A percentile compares a stretch with the other conserved stretches of the same genome.
phyloP scores from a whole-genome alignment of 1,140 invertebrate genomes.

The Drosophila lacertosa region DNA sequence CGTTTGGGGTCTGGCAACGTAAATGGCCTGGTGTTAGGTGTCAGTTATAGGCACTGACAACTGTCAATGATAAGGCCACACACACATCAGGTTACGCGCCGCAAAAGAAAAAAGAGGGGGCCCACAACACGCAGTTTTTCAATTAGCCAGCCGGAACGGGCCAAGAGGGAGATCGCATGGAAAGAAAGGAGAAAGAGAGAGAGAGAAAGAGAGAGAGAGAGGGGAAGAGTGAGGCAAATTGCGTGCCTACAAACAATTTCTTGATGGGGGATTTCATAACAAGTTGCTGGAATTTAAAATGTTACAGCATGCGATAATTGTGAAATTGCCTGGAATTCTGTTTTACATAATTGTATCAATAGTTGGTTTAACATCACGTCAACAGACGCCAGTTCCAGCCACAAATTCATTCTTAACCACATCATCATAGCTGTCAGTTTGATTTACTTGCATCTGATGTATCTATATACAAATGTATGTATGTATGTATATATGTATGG shows the following conservation, averaged over 20 bases:
- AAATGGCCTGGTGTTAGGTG: conserved; percentile 57
- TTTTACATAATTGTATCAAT: conserved; percentile 58
- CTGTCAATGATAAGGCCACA: conserved; percentile 63
- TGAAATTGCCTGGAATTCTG: conserved; percentile 53
- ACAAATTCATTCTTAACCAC: background rate
- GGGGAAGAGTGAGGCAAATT: background rate
- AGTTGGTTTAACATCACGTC: conserved; percentile 30
- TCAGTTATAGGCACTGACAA: conserved; percentile 63
- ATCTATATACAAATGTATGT: no score
- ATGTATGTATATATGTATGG: no score
- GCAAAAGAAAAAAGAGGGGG: conserved; percentile 1
- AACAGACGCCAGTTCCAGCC: background rate
- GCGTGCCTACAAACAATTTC: conserved; percentile 49
- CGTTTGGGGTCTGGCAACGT: conserved; percentile 1
- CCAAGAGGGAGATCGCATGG: no score
- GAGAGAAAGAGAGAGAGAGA: background rate
- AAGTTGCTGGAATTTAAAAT: conserved; percentile 50
- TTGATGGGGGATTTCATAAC: conserved; percentile 31
- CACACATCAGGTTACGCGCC: conserved; percentile 15
- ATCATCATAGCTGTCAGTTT: conserved; percentile 35
- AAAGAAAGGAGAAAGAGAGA: no score
- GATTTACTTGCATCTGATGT: conserved; percentile 32
- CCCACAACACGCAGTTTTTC: conserved; percentile 61
- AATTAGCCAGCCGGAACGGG: conserved; percentile 46
- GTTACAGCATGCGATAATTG: conserved; percentile 50